Base-by-base conservation (phyloP, 2,113 vertebrate species). In the Cebus imitator region DNA sequence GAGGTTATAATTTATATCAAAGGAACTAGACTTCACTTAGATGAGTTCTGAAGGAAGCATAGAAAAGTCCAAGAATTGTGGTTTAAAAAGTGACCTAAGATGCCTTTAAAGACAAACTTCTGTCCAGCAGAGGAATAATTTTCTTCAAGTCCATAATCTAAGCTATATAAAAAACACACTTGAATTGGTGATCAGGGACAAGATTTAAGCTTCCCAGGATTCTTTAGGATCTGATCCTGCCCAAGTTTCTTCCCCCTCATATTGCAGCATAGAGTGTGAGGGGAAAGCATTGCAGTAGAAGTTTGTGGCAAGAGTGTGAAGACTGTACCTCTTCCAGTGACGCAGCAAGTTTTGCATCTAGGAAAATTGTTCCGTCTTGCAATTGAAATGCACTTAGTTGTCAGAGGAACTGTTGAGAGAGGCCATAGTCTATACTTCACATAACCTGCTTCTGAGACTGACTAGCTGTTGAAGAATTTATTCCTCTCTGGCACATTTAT, bases 1-100 rank as follows among this genome's bases (percentile, higher is more conserved):
- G 92, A 96, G 97, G 94, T 90, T 96, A 82, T n/a, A 55, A 92
- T 91, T 96, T 94, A 91, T 89, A 96, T 96, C 96, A 91, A 93
- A 95, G 96, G 66, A 82, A 94, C 87, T 97, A 87, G 50, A 92
- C 91, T 91, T 97, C 57, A 78, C 78, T 91, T 96, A 6, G 40
- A 17, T 92, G 90, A 95, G 21, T 85, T 92, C 72, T 61, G 66
- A 91, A 95, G 76, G 87, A 92, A 86, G 48, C 82, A 82, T 3
- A 55, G 52, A 72, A 82, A 68, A 79, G 30, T 78, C 43, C 55
- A 48, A 89, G 91, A 66, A 81, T 14, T 8, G 20, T 76, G 27
- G 17, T 35, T 96, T 95, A 87, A 30, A 94, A 72, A 81, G 37
- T 96, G 94, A 87, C 70, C 80, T 92, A 85, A 95, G 76, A 87